Conservation (phyloP, 2,113 vertebrate species). For the Leptobrachium leishanense region DNA sequence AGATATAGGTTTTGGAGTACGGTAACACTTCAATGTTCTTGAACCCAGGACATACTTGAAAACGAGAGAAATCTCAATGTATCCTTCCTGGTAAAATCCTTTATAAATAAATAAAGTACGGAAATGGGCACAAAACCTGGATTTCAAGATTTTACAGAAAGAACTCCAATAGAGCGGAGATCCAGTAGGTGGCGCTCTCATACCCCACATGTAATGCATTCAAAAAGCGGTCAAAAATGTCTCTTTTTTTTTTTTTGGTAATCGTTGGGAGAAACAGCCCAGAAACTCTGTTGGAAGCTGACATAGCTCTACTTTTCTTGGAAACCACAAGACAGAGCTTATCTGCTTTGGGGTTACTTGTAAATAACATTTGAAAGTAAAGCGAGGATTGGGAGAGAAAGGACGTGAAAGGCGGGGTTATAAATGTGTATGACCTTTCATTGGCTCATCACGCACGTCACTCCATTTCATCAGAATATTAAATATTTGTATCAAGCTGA, state of each 20-base stretch:
- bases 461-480: too few relatives aligned
- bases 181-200: conserved; percentile 39
- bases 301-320: conserved; percentile 33
- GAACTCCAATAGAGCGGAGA: too few relatives aligned
- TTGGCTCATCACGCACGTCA: not conserved
- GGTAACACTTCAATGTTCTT: too few relatives aligned
- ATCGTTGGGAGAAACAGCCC: conserved; percentile 1
- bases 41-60: too few relatives aligned
- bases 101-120: too few relatives aligned
- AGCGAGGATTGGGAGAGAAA: not conserved
- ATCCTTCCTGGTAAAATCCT: too few relatives aligned
- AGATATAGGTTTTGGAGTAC: too few relatives aligned
- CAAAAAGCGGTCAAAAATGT: conserved; percentile 28
- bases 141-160: too few relatives aligned
- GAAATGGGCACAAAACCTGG: too few relatives aligned
- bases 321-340: conserved; percentile 39
- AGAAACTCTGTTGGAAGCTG: conserved; percentile 28
- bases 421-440: not conserved
- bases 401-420: not conserved
- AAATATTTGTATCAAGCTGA: too few relatives aligned
- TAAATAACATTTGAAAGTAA: conserved; percentile 32
- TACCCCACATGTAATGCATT: conserved; percentile 7
- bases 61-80: too few relatives aligned
- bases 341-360: conserved; percentile 30
- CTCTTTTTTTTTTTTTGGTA: conserved; percentile 23